Conservation (phyloP, 2,888 invertebrate species). For the Trichogramma evanescens region DNA sequence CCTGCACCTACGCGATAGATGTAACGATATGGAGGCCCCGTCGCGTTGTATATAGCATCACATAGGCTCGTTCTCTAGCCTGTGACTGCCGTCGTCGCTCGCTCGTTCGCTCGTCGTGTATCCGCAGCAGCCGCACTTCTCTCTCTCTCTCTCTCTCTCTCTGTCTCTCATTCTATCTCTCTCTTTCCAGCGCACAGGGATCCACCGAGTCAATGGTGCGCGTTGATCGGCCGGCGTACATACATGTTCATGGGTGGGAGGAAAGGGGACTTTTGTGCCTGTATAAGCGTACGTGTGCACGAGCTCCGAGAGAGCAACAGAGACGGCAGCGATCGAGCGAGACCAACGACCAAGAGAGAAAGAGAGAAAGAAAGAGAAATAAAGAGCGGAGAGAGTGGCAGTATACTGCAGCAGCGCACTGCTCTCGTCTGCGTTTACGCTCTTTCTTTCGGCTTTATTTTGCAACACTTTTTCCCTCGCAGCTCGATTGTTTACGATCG, state of each 20-base stretch:
- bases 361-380: not conserved
- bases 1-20: no score
- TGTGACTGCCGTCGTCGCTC: not conserved
- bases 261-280: not conserved
- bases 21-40: no score
- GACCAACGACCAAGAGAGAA: not conserved
- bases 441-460: not conserved
- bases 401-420: not conserved
- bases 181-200: conserved; percentile 2
- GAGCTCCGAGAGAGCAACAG: not conserved
- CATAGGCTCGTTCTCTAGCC: not conserved
- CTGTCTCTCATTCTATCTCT: conserved; percentile 17
- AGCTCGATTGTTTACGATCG: no score
- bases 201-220: not conserved
- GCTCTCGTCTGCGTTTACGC: not conserved
- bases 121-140: not conserved
- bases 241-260: not conserved
- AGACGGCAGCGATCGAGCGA: not conserved
- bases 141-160: conserved; percentile 12
- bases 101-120: not conserved
- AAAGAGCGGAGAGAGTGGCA: not conserved
- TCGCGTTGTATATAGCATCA: no score
- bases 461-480: no score
- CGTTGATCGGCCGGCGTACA: not conserved
- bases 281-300: not conserved